Evolutionary conservation across 2,797 vertebrate species (phyloP).

Genomic region (Aplochiton taeniatus): DNA sequence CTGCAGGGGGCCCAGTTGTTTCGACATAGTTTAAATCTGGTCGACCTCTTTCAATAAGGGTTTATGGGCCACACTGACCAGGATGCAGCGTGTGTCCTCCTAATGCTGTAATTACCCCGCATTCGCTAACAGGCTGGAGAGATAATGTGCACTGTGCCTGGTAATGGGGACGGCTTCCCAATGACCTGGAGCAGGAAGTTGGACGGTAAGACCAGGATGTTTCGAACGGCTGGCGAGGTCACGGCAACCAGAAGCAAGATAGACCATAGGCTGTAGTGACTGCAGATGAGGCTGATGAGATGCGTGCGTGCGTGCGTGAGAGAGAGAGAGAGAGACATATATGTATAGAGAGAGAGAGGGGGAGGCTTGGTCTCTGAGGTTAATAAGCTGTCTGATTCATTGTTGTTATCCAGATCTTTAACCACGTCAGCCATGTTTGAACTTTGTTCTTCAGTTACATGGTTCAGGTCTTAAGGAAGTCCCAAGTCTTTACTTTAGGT

Average conservation of each 20-base stretch:
- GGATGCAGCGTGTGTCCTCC: background rate
- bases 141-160: background rate
- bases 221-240: background rate
- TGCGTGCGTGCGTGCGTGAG: background rate
- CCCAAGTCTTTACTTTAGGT: no score
- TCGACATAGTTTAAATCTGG: no score
- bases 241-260: background rate
- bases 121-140: background rate
- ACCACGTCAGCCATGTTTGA: no score
- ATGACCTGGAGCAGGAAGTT: background rate
- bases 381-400: no score
- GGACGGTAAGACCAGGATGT: no score
- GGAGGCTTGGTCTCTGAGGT: no score
- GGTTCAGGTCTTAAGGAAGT: no score
- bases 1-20: no score
- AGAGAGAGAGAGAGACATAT: background rate
- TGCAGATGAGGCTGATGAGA: background rate
- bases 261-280: background rate
- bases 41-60: background rate
- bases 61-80: background rate
- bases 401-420: no score
- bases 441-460: no score
- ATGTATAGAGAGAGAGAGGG: background rate
- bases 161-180: background rate
- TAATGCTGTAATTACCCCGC: background rate